Base-by-base conservation (phyloP, 2,113 vertebrate species). In the Acanthochromis polyacanthus region DNA sequence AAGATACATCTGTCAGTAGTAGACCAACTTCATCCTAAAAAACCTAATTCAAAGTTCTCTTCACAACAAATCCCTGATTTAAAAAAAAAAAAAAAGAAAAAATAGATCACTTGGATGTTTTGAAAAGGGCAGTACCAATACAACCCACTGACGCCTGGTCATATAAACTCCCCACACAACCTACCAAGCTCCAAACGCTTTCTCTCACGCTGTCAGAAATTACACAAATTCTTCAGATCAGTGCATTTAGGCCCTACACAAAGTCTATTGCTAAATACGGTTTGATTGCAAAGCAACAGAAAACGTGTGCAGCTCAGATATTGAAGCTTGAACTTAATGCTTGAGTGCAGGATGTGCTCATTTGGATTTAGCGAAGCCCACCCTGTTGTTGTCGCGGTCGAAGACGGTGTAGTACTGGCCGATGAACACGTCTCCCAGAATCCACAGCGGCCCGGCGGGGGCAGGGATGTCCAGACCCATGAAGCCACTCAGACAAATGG, bases 381-480 rank as follows among this genome's bases (percentile, higher is more conserved):
- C 97, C 1, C 94, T 67, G 88, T 99, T 93, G 60, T 91, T 93
- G 3, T 98, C 97, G 0, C 97, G 94, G 85, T 99, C 97, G 48
- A 99, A 99, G 50, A 86, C 93, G 0, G 97, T 95, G 91, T 99
- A 99, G 93, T 96, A 99, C 75, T 93, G 93, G 11, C 98, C 97
- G 2, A 99, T 99, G 92, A 99, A 99, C n/a, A 99, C 97, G 43
- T 99, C 98, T 16, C 98, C 98, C 90, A 99, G 92, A 90, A 99
- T 99, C 98, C 98, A 99, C 70, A 99, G 95, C 0, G 98, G 98
- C 46, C 98, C 98, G 0, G 91, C 96, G 0, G 98, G 98, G 0
- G 96, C 91, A 0, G 98, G 97, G 79, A 99, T 94, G 50, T 99
- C 97, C 94, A 99, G 94, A 22, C 93, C 96, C 95, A 99, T 97